Base-by-base conservation (phyloP, 2,888 invertebrate species). In the Apamea crenata region DNA sequence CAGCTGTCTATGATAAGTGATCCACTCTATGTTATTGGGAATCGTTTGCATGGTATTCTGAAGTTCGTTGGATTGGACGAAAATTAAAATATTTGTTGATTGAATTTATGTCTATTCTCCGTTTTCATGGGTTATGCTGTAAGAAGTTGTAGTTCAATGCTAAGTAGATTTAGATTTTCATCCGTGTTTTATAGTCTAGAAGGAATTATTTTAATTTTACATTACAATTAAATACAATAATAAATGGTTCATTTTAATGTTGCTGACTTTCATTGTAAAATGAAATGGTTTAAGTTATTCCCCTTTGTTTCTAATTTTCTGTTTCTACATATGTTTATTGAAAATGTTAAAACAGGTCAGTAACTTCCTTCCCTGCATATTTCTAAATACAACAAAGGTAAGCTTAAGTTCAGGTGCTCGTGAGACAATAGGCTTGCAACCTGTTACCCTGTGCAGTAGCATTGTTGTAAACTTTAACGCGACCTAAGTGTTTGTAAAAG, bases 401-500 rank as follows among this genome's bases (percentile, higher is more conserved):
- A 76, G 83, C 84, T 79, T 74, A n/a, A n/a, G 21, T 74, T 74
- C 71, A 85, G 87, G 83, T 83, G 76, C 25, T 68, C 25, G 47
- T 65, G 44, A 83, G 5, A 85, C 87, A 84, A 84, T 83, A 59
- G 65, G n/a, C 50, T 36, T 36, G 74, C 65, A 85, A 83, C 87
- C 84, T 83, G 87, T 80, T 86, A 82, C 82, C 77, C 77, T 67
- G 50, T 70, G 56, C 76, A 69, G 74, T 65, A 70, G 72, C 63
- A 68, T 65, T 76, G 75, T 76, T 63, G 44, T 63, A 6, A 79
- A 70, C 50, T 53, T 71, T 79, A 75, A n/a, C 65, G 67, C 73
- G 10, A 79, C 32, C 36, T 61, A 61, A 59, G 65, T 59, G 59
- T 72, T 74, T 65, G 36, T 73, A 53, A 29, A 56, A 53, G 2